Conservation (phyloP, 2,113 vertebrate species). For the Murina feae region DNA sequence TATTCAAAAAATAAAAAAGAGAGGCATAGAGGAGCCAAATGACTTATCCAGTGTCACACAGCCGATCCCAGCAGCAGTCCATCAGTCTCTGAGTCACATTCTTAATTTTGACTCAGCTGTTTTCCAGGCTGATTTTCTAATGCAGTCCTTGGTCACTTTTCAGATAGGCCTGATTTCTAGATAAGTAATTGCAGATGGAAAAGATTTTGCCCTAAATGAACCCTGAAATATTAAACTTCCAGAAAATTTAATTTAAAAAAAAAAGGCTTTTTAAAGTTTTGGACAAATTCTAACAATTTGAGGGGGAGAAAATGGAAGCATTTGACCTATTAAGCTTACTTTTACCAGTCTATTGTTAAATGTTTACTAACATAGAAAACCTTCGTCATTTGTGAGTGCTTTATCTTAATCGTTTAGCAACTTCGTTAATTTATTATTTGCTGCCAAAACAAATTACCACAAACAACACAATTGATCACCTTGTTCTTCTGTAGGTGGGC, state of each 20-base stretch:
- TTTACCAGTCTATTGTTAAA: not conserved
- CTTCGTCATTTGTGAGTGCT: not conserved
- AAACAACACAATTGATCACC: not conserved
- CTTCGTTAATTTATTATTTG: not conserved
- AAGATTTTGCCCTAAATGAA: not conserved
- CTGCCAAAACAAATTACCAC: not conserved
- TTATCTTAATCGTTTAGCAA: not conserved
- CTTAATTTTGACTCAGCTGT: not conserved
- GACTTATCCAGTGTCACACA: not conserved
- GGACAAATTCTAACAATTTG: not conserved
- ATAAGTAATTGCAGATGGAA: not conserved
- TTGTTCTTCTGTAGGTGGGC: not conserved
- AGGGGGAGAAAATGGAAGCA: not conserved
- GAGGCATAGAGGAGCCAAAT: not conserved
- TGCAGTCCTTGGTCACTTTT: not conserved
- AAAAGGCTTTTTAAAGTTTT: not conserved
- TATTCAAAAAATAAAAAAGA: not conserved
- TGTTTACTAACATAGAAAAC: not conserved
- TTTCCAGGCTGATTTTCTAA: not conserved
- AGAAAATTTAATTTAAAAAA: not conserved
- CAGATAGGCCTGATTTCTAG: not conserved
- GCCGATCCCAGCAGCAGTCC: not conserved
- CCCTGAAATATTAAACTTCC: not conserved
- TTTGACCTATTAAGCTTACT: not conserved
- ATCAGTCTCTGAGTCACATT: not conserved